Evolutionary conservation across 1,140 invertebrate species (phyloP).

Genomic region (Macrosteles quadrilineatus): DNA sequence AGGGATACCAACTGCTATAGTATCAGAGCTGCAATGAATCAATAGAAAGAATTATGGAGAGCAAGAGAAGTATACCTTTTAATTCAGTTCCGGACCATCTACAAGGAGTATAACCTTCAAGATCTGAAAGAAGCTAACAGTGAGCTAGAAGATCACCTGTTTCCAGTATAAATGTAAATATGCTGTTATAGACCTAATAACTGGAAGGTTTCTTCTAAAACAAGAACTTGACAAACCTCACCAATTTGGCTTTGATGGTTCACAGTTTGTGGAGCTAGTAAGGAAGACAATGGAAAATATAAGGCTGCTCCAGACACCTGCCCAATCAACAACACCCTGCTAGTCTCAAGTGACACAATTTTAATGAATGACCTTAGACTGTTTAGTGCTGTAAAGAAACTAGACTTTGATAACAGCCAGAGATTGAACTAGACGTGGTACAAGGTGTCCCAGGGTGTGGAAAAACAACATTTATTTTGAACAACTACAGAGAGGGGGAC

Average conservation of each 20-base stretch:
- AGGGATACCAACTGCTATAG: neutral
- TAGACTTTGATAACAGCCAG: neutral
- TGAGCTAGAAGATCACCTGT: neutral
- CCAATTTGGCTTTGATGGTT: conserved; percentile 7
- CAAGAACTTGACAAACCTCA: neutral
- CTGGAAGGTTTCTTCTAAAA: neutral
- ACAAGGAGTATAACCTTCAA: neutral
- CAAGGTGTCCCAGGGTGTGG: conserved; percentile 5
- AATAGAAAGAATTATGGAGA: conserved; percentile 6
- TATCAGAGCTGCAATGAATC: neutral
- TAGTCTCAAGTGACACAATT: neutral
- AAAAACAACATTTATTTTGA: neutral
- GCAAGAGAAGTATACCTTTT: neutral
- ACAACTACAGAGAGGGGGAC: neutral
- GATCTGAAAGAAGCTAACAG: neutral
- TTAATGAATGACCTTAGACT: conserved; percentile 4
- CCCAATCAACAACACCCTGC: neutral
- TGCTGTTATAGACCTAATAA: neutral
- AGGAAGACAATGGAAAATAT: neutral
- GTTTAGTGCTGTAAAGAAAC: neutral
- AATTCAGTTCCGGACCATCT: neutral
- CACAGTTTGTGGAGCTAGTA: neutral
- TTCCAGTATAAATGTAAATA: neutral
- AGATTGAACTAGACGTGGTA: neutral
- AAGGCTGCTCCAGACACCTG: neutral